Evolutionary conservation across 2,113 vertebrate genomes (phyloP).

Genomic region (Oryzias woworae): DNA sequence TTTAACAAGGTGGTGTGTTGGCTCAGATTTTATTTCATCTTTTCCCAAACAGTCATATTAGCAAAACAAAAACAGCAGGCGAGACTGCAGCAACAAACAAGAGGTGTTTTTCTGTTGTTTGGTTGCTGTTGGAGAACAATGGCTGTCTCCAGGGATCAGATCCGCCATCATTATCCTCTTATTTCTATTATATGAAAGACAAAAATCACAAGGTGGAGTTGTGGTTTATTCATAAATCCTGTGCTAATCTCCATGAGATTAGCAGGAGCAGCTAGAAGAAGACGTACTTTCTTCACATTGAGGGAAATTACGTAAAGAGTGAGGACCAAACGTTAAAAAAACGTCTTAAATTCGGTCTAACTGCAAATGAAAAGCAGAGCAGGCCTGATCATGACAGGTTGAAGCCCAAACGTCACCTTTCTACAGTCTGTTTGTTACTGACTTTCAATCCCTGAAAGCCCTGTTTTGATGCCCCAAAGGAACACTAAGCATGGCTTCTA

Average conservation of each 20-base stretch:
- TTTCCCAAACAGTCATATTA: slow-evolving; percentile 32
- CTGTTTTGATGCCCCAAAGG: slow-evolving; percentile 50
- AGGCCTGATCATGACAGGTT: slow-evolving; percentile 9
- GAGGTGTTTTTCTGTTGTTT: slow-evolving; percentile 69
- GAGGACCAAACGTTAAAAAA: slow-evolving; percentile 17
- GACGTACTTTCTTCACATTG: slow-evolving; percentile 13
- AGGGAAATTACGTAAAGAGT: neutral
- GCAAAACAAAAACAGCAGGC: slow-evolving; percentile 55
- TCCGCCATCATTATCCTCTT: slow-evolving; percentile 70
- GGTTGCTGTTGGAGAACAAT: slow-evolving; percentile 63
- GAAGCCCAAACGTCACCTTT: slow-evolving; percentile 1
- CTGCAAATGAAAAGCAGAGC: neutral
- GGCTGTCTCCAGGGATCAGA: slow-evolving; percentile 49
- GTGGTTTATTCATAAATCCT: slow-evolving; percentile 61
- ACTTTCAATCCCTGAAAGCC: slow-evolving; percentile 43
- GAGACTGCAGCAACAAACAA: slow-evolving; percentile 46
- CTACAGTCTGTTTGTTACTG: slow-evolving; percentile 10
- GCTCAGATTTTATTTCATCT: slow-evolving; percentile 26
- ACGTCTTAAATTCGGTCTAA: neutral
- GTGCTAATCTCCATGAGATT: slow-evolving; percentile 54
- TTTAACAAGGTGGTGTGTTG: slow-evolving; percentile 41
- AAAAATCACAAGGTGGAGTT: slow-evolving; percentile 63
- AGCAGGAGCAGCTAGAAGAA: slow-evolving; percentile 30
- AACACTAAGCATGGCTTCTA: slow-evolving; percentile 22
- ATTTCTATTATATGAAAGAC: slow-evolving; percentile 51